A percentile compares a stretch with the other conserved stretches of the same genome.
Conservation (phyloP, 30 jellyfish, hydroid and myxozoan species). For the Aurelia sp. region DNA sequence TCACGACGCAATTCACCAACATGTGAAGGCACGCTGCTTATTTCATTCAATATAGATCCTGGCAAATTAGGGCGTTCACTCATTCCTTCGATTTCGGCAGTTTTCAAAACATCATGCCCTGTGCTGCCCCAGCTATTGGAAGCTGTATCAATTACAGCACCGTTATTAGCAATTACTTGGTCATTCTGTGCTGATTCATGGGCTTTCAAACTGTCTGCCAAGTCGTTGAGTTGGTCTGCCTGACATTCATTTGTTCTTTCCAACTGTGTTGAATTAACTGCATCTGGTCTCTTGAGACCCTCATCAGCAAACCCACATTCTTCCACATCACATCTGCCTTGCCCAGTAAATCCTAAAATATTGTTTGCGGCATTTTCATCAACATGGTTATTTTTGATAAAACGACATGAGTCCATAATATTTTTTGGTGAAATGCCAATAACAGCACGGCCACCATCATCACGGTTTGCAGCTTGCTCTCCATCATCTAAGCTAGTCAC, state of each 20-base stretch:
- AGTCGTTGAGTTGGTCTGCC: not conserved
- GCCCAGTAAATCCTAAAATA: not conserved
- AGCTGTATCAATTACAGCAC: too few relatives aligned
- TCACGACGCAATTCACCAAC: too few relatives aligned
- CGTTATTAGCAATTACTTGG: too few relatives aligned
- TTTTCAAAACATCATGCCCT: too few relatives aligned
- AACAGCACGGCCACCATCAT: conserved; percentile 4
- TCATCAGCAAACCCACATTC: not conserved
- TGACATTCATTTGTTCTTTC: not conserved
- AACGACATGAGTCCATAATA: not conserved
- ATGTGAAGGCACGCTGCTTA: too few relatives aligned
- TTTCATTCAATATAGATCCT: too few relatives aligned
- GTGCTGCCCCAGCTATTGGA: too few relatives aligned
- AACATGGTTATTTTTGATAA: not conserved
- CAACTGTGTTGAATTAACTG: not conserved
- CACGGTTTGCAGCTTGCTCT: conserved; percentile 37
- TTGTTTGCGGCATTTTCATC: not conserved
- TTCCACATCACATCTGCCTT: conserved; percentile 9
- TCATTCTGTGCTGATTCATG: too few relatives aligned
- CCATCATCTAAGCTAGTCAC: conserved; percentile 63
- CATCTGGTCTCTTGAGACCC: not conserved
- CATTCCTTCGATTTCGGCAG: too few relatives aligned
- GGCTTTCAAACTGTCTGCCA: too few relatives aligned
- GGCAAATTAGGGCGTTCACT: too few relatives aligned
- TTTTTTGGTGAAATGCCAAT: conserved; percentile 4